Conservation (phyloP, 2,888 invertebrate species). For the Drosophila anceps region DNA sequence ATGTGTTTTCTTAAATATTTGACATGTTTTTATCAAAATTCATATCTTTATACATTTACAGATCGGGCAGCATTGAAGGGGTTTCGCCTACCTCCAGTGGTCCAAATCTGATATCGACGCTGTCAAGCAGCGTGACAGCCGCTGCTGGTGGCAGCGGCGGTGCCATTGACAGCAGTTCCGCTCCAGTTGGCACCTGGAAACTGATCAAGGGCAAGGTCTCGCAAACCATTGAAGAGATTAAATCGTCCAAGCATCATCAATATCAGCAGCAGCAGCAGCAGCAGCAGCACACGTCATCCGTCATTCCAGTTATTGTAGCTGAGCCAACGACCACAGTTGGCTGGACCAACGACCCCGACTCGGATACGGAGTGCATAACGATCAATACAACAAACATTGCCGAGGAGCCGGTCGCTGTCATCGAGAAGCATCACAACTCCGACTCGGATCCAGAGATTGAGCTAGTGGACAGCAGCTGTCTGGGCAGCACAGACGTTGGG, state of each 20-base stretch:
- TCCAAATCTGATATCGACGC: slow-evolving; percentile 72
- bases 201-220: slow-evolving; percentile 85
- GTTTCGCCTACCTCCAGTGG: slow-evolving; percentile 77
- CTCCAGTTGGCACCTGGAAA: slow-evolving; percentile 84
- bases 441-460: slow-evolving; percentile 83
- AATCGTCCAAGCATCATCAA: slow-evolving; percentile 82
- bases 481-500: slow-evolving; percentile 53
- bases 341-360: slow-evolving; percentile 79
- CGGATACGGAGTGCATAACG: slow-evolving; percentile 81
- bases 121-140: slow-evolving; percentile 68
- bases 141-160: slow-evolving; percentile 27
- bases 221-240: slow-evolving; percentile 85
- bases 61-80: slow-evolving; percentile 84
- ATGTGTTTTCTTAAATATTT: slow-evolving; percentile 2
- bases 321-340: slow-evolving; percentile 57
- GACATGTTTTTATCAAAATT: slow-evolving; percentile 44
- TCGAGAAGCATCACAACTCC: slow-evolving; percentile 66
- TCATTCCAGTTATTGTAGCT: slow-evolving; percentile 68
- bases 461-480: slow-evolving; percentile 68
- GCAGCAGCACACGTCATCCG: slow-evolving; percentile 29
- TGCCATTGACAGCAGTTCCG: slow-evolving; percentile 53
- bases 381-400: slow-evolving; percentile 76
- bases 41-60: slow-evolving; percentile 37
- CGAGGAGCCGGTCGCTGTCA: slow-evolving; percentile 74
- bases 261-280: slow-evolving; percentile 58